These are phyloP conservation scores for Microctonus hyperodae DNA, from an alignment of 2,888 invertebrate genomes.

Conservation along the genomic window DNA sequence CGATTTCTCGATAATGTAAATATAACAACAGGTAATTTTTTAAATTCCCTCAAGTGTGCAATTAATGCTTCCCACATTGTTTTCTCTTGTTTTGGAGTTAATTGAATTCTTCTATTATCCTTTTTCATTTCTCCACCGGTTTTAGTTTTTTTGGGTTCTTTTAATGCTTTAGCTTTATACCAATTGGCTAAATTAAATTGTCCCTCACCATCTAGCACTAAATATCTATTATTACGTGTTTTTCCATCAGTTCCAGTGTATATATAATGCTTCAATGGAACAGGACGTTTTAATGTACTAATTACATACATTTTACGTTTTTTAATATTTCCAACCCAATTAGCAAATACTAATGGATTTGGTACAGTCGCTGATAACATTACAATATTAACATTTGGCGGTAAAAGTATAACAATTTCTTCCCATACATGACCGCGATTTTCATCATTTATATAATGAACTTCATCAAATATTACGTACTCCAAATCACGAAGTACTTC, in stretches of 20 bases:
- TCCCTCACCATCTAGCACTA: constrained; percentile 81
- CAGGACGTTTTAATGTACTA: constrained; percentile 90
- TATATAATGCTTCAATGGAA: constrained; percentile 93
- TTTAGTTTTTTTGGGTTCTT: constrained; percentile 18
- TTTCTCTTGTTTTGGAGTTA: constrained; percentile 76
- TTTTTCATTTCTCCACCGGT: constrained; percentile 19
- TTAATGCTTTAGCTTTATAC: constrained; percentile 42
- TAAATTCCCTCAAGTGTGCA: constrained; percentile 75
- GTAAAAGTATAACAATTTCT: constrained; percentile 94
- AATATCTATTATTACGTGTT: constrained; percentile 77
- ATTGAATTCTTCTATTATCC: constrained; percentile 33
- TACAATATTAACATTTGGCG: constrained; percentile 93
- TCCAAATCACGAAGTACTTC: constrained; percentile 96
- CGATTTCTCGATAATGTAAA: constrained; percentile 91
- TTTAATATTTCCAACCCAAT: constrained; percentile 89
- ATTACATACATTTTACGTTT: constrained; percentile 92
- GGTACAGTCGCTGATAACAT: constrained; percentile 98
- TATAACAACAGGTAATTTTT: constrained; percentile 91
- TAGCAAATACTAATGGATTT: constrained; percentile 94
- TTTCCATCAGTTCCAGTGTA: constrained; percentile 85
- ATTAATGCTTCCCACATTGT: constrained; percentile 84
- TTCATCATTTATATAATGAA: constrained; percentile 97
- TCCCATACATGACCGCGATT: constrained; percentile 99
- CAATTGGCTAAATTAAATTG: constrained; percentile 73
- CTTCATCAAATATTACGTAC: constrained; percentile 99